A percentile compares a stretch with the other conserved stretches of the same genome.
These are phyloP conservation scores for Drosophila tani DNA, from an alignment of 1,140 invertebrate species.

Conservation along the genomic window DNA sequence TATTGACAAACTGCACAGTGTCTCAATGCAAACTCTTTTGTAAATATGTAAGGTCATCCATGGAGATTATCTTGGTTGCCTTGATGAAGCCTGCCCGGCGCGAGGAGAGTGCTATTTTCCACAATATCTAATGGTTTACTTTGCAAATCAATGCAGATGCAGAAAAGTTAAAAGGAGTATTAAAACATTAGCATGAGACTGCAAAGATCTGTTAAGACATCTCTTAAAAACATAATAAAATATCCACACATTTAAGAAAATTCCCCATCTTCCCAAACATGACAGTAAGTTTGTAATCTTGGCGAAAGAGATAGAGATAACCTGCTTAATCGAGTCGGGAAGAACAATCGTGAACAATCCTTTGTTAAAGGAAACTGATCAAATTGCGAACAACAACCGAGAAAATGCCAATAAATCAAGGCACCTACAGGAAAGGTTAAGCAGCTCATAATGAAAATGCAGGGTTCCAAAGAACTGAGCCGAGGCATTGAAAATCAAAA, in stretches of 20 bases:
- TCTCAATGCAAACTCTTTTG: constrained; percentile 21
- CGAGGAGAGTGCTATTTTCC: constrained; percentile 53
- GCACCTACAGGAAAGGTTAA: constrained; percentile 16
- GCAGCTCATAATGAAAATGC: background rate
- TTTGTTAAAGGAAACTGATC: background rate
- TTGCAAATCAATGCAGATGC: constrained; percentile 39
- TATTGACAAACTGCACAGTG: constrained; percentile 63
- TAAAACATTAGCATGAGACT: background rate
- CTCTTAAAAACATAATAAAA: background rate
- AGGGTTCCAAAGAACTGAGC: background rate
- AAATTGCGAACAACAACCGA: constrained; percentile 6
- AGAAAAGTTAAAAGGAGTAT: background rate
- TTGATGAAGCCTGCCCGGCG: background rate
- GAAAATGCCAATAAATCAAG: constrained; percentile 31
- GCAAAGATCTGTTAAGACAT: too few species aligned
- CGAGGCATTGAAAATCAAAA: constrained; percentile 22
- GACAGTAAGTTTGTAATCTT: background rate
- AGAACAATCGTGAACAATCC: background rate
- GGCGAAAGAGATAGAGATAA: background rate
- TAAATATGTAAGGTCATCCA: constrained; percentile 31
- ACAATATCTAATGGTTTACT: constrained; percentile 44
- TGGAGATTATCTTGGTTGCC: constrained; percentile 28
- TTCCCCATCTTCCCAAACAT: background rate
- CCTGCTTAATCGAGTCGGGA: background rate
- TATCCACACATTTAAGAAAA: background rate